A percentile compares a stretch with the other conserved stretches of the same genome.
Conservation (phyloP, 37 sponge, comb jelly and placozoan genomes). For the Aplysina aerophoba region DNA sequence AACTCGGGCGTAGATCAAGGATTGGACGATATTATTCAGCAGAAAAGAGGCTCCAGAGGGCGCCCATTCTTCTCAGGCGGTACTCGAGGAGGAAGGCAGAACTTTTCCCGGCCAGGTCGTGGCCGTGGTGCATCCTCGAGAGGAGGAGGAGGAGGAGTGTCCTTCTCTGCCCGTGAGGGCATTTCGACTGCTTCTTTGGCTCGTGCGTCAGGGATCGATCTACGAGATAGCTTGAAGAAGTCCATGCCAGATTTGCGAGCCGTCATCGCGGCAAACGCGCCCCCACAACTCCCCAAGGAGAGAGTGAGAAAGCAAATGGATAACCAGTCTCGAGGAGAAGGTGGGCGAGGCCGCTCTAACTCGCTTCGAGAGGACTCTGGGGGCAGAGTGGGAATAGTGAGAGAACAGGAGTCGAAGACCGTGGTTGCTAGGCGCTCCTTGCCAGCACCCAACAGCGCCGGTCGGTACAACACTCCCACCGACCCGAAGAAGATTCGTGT, state of each 20-base stretch:
- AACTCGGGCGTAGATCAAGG: neutral
- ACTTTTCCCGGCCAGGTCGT: neutral
- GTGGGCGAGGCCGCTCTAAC: neutral
- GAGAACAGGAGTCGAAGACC: neutral
- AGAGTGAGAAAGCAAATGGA: neutral
- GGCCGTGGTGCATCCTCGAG: neutral
- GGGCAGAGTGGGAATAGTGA: too few relatives aligned
- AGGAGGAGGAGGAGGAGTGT: neutral
- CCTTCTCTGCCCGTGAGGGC: neutral
- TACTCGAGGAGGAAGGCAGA: neutral
- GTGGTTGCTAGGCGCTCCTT: neutral
- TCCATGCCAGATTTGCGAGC: constrained; percentile 59
- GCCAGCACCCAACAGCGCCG: neutral
- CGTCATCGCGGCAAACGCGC: constrained; percentile 51
- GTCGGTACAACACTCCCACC: constrained; percentile 23
- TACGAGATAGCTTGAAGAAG: constrained; percentile 50
- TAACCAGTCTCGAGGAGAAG: neutral
- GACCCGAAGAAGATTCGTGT: constrained; percentile 84
- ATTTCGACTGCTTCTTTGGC: constrained; percentile 1
- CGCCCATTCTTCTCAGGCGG: neutral
- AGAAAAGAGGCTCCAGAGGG: neutral
- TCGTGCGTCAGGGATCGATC: constrained; percentile 20
- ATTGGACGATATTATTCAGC: constrained; percentile 8
- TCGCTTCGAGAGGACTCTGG: too few relatives aligned
- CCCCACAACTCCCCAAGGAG: neutral